A percentile compares a stretch with the other conserved stretches of the same genome.
Conservation (phyloP, 2,888 invertebrate genomes). For the Hesperia comma region DNA sequence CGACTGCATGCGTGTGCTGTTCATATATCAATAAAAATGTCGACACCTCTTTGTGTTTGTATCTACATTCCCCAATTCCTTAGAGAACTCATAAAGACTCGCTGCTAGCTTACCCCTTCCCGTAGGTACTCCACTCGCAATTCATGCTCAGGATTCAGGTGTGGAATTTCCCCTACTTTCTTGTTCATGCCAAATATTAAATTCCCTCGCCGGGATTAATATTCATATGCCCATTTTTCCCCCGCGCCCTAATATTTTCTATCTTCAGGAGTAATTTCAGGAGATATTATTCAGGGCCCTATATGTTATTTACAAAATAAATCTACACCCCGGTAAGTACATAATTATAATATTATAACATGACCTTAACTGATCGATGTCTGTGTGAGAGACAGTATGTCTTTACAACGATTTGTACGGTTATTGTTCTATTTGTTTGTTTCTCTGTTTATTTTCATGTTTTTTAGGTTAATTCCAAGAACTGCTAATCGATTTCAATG, state of each 20-base stretch:
- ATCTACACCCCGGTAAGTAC: neutral
- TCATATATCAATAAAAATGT: neutral
- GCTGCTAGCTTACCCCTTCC: slow-evolving; percentile 35
- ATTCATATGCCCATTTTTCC: slow-evolving; percentile 60
- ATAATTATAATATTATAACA: too few species aligned
- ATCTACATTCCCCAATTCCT: slow-evolving; percentile 24
- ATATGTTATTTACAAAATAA: neutral
- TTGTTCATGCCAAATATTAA: slow-evolving; percentile 70
- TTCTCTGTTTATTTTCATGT: too few species aligned
- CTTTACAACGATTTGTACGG: too few species aligned
- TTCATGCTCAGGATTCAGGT: slow-evolving; percentile 64
- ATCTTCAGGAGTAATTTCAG: slow-evolving; percentile 59
- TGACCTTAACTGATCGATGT: too few species aligned
- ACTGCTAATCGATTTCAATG: too few species aligned
- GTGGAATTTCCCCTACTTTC: slow-evolving; percentile 52
- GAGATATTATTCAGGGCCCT: neutral
- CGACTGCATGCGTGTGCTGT: neutral
- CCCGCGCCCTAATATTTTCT: slow-evolving; percentile 48
- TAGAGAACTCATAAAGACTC: slow-evolving; percentile 24
- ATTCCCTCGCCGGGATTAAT: slow-evolving; percentile 68
- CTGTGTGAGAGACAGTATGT: too few species aligned
- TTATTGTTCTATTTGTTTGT: too few species aligned
- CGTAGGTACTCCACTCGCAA: slow-evolving; percentile 53
- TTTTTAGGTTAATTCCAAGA: too few species aligned
- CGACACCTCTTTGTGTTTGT: neutral